Evolutionary conservation across 2,888 invertebrate species (phyloP), one percentile per base, ranked within the genome.

Genomic region (Clivina fossor): DNA sequence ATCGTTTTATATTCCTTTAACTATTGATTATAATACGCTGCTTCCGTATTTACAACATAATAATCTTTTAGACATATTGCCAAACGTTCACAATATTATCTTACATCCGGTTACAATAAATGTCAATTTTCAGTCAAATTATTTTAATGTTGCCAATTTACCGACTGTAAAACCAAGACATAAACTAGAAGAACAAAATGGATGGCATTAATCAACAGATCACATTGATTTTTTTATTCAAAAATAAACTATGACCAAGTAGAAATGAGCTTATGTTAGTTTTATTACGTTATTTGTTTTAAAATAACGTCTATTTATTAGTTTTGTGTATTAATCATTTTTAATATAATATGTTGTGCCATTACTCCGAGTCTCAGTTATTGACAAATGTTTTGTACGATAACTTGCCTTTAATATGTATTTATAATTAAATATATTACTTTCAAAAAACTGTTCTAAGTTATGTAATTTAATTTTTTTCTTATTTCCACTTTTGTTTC

Each of bases 21-120:
- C 86, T 60, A 79, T 93, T 48, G 91, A 91, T 64, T 84, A 86
- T 65, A 80, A 85, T 44, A 78, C 86, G 28, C 71, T 93, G 47
- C 72, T 85, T 67, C 86, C 90, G 1, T 85, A 84, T 68, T 74
- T 89, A 18, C 83, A 83, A 41, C 77, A 81, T 3, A 76, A 76
- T 65, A 79, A 82, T 72, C 72, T 79, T 60, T 70, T 83, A 55
- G 81, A 81, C 64, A 76, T 78, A 59, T 74, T 76, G 18, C 75
- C 77, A 18, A 75, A 77, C 62, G 78, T 78, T 16, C 78, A 81
- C 0, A 76, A 80, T 26, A 79, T 82, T 15, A 80, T 86, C 2
- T 73, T 93, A 24, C 93, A 93, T 74, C 92, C 93, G 2, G 89
- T 93, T 63, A 91, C 90, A 56, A 93, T 93, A 58, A 90, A 89